Conservation (phyloP, 2,113 vertebrate genomes). For the Mus pahari region DNA sequence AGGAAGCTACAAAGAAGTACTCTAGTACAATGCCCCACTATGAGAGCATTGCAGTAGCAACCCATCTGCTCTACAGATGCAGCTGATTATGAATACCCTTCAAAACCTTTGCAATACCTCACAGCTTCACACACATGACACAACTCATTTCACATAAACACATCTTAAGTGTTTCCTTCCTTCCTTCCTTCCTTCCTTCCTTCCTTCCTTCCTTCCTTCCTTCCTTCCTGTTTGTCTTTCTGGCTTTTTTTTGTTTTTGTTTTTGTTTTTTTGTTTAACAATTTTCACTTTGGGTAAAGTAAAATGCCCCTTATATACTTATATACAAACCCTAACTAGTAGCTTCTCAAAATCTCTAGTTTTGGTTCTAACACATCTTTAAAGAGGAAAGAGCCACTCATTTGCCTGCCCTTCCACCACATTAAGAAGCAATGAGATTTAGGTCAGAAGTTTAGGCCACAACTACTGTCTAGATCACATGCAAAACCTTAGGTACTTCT, state of each 20-base stretch:
- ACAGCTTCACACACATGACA: neutral
- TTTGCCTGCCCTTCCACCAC: constrained; percentile 3
- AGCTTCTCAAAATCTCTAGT: constrained; percentile 46
- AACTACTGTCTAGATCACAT: constrained; percentile 62
- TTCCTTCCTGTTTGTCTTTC: constrained; percentile 82
- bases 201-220: no score
- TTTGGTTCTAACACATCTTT: constrained; percentile 59
- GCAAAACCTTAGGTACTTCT: constrained; percentile 63
- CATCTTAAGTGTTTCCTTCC: neutral
- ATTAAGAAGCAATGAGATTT: neutral
- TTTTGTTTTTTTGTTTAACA: neutral
- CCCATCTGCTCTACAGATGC: constrained; percentile 44
- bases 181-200: no score
- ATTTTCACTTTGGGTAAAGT: constrained; percentile 38
- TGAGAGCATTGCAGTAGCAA: constrained; percentile 61
- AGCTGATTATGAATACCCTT: neutral
- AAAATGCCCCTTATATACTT: constrained; percentile 52
- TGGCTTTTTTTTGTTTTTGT: no score
- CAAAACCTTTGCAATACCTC: neutral
- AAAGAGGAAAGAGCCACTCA: constrained; percentile 53
- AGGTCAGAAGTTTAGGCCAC: constrained; percentile 41
- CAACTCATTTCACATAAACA: constrained; percentile 60
- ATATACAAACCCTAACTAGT: constrained; percentile 23
- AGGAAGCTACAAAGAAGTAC: constrained; percentile 39
- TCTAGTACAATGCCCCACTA: constrained; percentile 66